Percentiles rank a stretch among this genome's conserved stretches.
These are phyloP conservation scores for Anastrepha ludens DNA, from an alignment of 1,140 invertebrate genomes.

Conservation along the genomic window DNA sequence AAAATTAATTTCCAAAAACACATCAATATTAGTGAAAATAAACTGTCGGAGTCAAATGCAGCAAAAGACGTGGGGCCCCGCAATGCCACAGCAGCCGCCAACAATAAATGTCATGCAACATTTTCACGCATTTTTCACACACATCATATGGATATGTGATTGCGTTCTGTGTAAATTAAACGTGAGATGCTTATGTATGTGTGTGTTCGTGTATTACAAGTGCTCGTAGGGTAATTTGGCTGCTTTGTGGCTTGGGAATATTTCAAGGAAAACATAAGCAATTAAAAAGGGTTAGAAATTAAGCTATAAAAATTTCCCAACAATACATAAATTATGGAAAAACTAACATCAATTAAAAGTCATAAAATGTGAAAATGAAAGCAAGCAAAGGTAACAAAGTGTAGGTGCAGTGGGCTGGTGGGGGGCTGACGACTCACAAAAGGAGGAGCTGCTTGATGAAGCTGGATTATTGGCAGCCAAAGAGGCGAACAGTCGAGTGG, in stretches of 20 bases:
- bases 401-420: not conserved
- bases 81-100: constrained; percentile 6
- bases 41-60: not conserved
- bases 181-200: not conserved
- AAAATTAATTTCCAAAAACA: constrained; percentile 5
- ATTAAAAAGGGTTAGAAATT: constrained; percentile 51
- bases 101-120: constrained; percentile 43
- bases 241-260: constrained; percentile 26
- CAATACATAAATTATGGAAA: constrained; percentile 54
- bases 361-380: constrained; percentile 46
- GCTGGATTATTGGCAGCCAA: not conserved
- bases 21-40: constrained; percentile 42
- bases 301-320: constrained; percentile 48
- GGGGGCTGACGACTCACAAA: too few relatives aligned
- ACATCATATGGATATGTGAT: not conserved
- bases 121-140: constrained; percentile 51
- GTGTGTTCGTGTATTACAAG: not conserved
- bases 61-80: not conserved
- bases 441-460: not conserved
- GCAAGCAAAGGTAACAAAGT: not conserved
- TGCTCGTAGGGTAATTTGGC: not conserved
- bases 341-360: constrained; percentile 55
- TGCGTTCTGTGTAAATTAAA: constrained; percentile 9
- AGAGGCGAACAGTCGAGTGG: not conserved
- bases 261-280: constrained; percentile 52